Evolutionary conservation across 2,797 vertebrate genomes (phyloP).

Genomic region (Coracias cyanogaster): DNA sequence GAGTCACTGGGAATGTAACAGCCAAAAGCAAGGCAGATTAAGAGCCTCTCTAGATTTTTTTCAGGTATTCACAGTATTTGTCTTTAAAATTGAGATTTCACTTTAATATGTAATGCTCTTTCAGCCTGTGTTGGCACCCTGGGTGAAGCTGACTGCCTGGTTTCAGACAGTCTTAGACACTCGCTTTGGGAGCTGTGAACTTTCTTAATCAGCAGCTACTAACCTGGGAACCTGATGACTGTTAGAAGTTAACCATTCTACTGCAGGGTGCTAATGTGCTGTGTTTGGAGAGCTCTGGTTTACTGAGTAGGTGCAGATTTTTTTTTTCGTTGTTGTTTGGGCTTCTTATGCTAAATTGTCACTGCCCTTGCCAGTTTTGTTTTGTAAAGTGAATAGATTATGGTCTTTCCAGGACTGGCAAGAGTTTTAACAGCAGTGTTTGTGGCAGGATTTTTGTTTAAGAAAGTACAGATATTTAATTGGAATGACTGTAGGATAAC

Average conservation of each 20-base stretch:
- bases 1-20: neutral
- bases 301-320: neutral
- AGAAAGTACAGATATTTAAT: neutral
- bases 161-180: neutral
- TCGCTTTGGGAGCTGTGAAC: neutral
- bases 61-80: neutral
- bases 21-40: neutral
- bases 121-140: neutral
- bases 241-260: neutral
- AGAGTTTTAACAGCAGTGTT: neutral
- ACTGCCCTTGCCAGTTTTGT: neutral
- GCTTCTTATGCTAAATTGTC: neutral
- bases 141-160: neutral
- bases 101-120: neutral
- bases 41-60: neutral
- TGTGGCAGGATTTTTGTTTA: neutral
- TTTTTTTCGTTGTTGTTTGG: neutral
- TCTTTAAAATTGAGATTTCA: neutral
- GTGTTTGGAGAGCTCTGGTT: neutral
- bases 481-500: neutral
- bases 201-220: neutral
- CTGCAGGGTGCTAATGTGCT: neutral
- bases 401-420: neutral
- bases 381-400: neutral
- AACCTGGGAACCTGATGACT: neutral